These are phyloP conservation scores for Enteromius unitaeniatus DNA, from an alignment of 2,797 vertebrate genomes.

Conservation along the genomic window DNA sequence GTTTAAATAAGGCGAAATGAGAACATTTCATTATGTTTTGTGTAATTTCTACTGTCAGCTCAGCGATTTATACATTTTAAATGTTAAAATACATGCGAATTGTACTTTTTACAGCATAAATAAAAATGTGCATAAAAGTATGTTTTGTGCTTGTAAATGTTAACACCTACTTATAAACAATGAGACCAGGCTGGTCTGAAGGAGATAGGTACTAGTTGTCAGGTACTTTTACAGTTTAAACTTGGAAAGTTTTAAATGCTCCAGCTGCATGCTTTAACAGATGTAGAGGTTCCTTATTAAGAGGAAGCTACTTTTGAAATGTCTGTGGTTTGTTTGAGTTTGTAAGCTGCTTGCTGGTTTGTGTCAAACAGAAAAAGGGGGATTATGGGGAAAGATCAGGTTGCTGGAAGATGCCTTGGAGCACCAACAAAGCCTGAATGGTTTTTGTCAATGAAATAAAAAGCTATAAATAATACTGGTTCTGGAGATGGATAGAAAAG, in stretches of 20 bases:
- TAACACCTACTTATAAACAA: too few species aligned
- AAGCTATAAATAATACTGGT: slow-evolving; percentile 40
- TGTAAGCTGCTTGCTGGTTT: slow-evolving; percentile 51
- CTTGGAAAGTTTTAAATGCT: background rate
- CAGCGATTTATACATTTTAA: too few species aligned
- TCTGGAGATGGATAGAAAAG: background rate
- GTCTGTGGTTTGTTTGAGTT: slow-evolving; percentile 32
- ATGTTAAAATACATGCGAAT: too few species aligned
- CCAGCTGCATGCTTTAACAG: slow-evolving; percentile 15
- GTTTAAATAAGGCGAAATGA: too few species aligned
- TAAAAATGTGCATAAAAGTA: too few species aligned
- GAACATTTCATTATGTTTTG: too few species aligned
- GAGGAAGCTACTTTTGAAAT: slow-evolving; percentile 47
- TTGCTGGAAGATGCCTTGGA: slow-evolving; percentile 32
- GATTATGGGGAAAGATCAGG: slow-evolving; percentile 9
- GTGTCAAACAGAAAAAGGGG: slow-evolving; percentile 46
- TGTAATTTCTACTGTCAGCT: too few species aligned
- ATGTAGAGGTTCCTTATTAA: background rate
- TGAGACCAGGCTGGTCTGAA: background rate
- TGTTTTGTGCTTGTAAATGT: too few species aligned
- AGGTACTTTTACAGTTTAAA: slow-evolving; percentile 21
- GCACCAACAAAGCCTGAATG: slow-evolving; percentile 41
- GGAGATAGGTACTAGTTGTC: background rate
- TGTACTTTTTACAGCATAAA: too few species aligned
- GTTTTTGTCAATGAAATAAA: slow-evolving; percentile 53